A percentile compares a stretch with the other conserved stretches of the same genome.
phyloP scores from a whole-genome alignment of 2,888 invertebrate species.

The Sclerodermus sp. region DNA sequence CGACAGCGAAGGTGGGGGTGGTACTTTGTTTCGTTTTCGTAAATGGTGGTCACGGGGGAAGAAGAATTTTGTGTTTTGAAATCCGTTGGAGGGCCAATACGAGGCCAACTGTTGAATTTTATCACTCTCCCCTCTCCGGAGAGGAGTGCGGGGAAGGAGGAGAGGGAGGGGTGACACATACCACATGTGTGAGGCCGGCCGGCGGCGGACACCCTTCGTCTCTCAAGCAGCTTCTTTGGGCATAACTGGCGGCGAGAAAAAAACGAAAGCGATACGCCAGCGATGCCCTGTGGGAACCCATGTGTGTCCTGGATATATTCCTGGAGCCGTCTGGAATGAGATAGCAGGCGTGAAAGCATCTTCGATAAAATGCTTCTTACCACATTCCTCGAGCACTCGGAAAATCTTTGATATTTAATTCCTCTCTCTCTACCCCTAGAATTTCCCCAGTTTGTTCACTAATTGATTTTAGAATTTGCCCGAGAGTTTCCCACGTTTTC shows the following conservation, averaged over 20 bases:
- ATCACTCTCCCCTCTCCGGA: conserved; percentile 32
- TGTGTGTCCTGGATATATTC: conserved; percentile 15
- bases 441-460: too few relatives aligned
- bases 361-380: too few relatives aligned
- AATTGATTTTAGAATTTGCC: too few relatives aligned
- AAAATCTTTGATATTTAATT: not conserved
- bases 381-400: too few relatives aligned
- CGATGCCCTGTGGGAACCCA: conserved; percentile 39
- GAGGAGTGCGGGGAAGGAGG: conserved; percentile 7
- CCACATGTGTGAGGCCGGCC: conserved; percentile 34
- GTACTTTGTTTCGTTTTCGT: not conserved
- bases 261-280: conserved; percentile 35
- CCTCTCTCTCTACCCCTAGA: not conserved
- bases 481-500: too few relatives aligned
- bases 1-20: too few relatives aligned
- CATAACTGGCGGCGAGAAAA: conserved; percentile 13
- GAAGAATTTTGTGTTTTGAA: too few relatives aligned
- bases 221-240: not conserved
- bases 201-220: conserved; percentile 31
- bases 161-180: conserved; percentile 25
- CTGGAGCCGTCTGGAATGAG: too few relatives aligned
- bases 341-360: too few relatives aligned
- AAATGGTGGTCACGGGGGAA: not conserved
- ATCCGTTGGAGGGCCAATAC: conserved; percentile 28
- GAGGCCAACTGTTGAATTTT: conserved; percentile 54